Base-by-base conservation (phyloP, 2,113 vertebrate species). In the Toxotes chatareus region DNA sequence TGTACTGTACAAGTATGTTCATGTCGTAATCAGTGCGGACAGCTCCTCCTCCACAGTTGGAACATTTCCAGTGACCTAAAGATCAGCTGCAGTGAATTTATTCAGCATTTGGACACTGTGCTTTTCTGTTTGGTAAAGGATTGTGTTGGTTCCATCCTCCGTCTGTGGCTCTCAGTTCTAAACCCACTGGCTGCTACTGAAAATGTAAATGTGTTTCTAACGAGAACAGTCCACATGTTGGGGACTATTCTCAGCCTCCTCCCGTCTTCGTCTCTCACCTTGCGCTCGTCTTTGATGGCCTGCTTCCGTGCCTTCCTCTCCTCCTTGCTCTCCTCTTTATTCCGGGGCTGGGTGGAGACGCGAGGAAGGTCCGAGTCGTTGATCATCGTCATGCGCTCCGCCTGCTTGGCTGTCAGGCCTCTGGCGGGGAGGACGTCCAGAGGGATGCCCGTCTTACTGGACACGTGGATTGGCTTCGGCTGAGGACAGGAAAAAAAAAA, bases 371-470 rank as follows among this genome's bases (percentile, higher is more conserved):
- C 98, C 6, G 92, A 94, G 88, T 90, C 92, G 47, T 98, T 96
- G 79, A 99, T 97, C 82, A 95, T 94, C 10, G 96, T 95, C 96
- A 99, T 97, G 71, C 95, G 94, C 78, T 99, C 98, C 0, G 91
- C 86, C 88, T 99, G 98, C 86, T 94, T 96, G 49, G 94, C 94
- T 0, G 97, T 98, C 40, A 87, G 95, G 5, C 96, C 95, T 44
- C 90, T 95, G 80, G 90, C 59, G 16, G 97, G 95, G 49, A 99
- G 93, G 51, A 99, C 21, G 11, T 95, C 93, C 21, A 99, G 94
- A 1, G 97, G 98, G 73, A 99, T 95, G 36, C 98, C 98, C 0
- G 97, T 97, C 95, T 96, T 98, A 56, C 23, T 89, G 68, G 98
- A 99, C 51, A 99, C 92, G 1, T 63, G 93, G 90, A 99, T 96